phyloP scores from a whole-genome alignment of 2,797 vertebrate genomes.

The Rhabdophis nuchalis region DNA sequence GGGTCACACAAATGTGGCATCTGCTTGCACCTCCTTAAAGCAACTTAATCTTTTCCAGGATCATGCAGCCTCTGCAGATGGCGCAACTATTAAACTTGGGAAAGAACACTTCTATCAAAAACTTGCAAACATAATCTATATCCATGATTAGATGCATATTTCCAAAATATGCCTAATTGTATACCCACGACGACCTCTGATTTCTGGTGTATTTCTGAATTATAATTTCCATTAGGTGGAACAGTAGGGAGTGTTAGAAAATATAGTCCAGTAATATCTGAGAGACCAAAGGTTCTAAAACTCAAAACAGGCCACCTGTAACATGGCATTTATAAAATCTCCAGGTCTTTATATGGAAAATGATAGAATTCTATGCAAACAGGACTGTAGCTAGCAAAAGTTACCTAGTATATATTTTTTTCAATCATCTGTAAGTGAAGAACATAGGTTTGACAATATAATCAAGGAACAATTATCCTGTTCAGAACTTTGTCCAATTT shows the following conservation, averaged over 20 bases:
- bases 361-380: not conserved
- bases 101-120: not conserved
- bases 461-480: not conserved
- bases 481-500: not conserved
- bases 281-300: not conserved
- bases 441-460: not conserved
- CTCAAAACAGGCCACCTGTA: not conserved
- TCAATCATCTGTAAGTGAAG: not conserved
- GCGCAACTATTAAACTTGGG: not conserved
- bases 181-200: not conserved
- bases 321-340: not conserved
- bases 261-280: not conserved
- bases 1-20: not conserved
- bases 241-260: not conserved
- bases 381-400: not conserved
- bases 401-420: not conserved
- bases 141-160: not conserved
- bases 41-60: not conserved
- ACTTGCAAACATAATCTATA: not conserved
- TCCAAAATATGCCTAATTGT: not conserved
- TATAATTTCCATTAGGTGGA: not conserved
- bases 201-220: not conserved
- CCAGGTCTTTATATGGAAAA: constrained; percentile 6
- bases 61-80: not conserved
- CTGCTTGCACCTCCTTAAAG: not conserved